A percentile compares a stretch with the other conserved stretches of the same genome.
phyloP scores from a whole-genome alignment of 2,797 vertebrate species.

The Bradypus variegatus region DNA sequence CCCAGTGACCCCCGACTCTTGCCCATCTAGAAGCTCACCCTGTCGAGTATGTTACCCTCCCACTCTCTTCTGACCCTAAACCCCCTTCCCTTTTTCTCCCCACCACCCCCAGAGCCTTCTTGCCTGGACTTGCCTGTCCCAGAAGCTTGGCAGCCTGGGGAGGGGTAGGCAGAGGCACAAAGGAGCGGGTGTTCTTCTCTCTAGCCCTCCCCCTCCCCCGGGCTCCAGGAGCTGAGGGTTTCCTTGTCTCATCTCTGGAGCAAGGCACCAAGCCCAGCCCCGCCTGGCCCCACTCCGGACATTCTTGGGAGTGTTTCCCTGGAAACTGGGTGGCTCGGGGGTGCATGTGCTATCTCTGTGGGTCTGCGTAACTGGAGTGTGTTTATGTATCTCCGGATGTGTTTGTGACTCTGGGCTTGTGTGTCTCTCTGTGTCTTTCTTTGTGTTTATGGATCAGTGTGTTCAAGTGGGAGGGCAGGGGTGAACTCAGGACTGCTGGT shows the following conservation, averaged over 20 bases:
- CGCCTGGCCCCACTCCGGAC: slow-evolving; percentile 61
- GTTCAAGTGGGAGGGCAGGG: neutral
- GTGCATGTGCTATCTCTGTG: slow-evolving; percentile 52
- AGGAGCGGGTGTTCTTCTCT: slow-evolving; percentile 65
- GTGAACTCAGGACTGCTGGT: slow-evolving; percentile 1
- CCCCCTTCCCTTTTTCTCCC: slow-evolving; percentile 4
- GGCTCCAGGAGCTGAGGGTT: slow-evolving; percentile 60
- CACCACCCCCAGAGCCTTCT: slow-evolving; percentile 25
- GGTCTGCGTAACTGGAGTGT: slow-evolving; percentile 51
- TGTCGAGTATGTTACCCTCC: slow-evolving; percentile 51
- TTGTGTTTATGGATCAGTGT: slow-evolving; percentile 41
- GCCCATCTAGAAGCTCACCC: slow-evolving; percentile 31
- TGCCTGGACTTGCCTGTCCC: slow-evolving; percentile 52
- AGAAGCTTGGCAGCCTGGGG: slow-evolving; percentile 48
- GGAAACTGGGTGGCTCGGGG: slow-evolving; percentile 58
- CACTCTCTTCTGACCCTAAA: slow-evolving; percentile 52
- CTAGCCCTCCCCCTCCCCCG: slow-evolving; percentile 32
- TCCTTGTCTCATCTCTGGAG: slow-evolving; percentile 67
- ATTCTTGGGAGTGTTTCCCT: slow-evolving; percentile 68
- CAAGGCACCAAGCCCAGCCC: slow-evolving; percentile 63
- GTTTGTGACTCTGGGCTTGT: slow-evolving; percentile 48
- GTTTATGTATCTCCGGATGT: slow-evolving; percentile 61
- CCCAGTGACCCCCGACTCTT: slow-evolving; percentile 5
- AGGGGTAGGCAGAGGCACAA: slow-evolving; percentile 61
- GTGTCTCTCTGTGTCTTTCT: slow-evolving; percentile 28